Conservation (phyloP, 1,140 invertebrate genomes). For the Phthorimaea operculella region DNA sequence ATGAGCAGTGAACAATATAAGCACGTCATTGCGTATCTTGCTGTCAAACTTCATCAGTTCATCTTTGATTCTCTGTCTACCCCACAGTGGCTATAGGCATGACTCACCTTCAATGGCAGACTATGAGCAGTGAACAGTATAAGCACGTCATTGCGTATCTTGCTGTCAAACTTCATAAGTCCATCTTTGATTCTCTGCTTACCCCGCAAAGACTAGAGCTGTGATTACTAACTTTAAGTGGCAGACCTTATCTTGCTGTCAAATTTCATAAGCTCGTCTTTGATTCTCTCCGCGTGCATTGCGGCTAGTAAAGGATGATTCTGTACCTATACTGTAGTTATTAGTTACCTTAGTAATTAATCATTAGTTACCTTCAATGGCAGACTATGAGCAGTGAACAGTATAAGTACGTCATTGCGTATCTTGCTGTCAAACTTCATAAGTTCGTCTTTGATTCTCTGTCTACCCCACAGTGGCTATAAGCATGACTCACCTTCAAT, state of each 20-base stretch:
- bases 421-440: conserved; percentile 78
- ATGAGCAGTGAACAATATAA: conserved; percentile 96
- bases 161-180: conserved; percentile 79
- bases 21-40: conserved; percentile 79
- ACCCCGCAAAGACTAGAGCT: no score
- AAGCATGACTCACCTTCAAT: conserved; percentile 81
- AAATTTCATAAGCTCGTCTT: no score
- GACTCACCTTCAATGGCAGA: conserved; percentile 85
- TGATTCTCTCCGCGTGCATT: conserved; percentile 88
- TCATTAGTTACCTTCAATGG: conserved; percentile 86
- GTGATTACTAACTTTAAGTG: no score
- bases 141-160: conserved; percentile 82
- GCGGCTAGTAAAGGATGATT: no score
- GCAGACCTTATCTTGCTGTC: no score
- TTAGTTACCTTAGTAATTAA: no score
- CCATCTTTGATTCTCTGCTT: no score
- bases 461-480: no score
- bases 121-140: conserved; percentile 98
- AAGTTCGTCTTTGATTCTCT: no score
- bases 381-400: conserved; percentile 97
- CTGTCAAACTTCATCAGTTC: conserved; percentile 80
- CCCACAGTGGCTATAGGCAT: no score
- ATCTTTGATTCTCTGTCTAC: no score
- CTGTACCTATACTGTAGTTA: no score
- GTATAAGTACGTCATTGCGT: conserved; percentile 84